Base-by-base conservation (phyloP, 2,113 vertebrate genomes). In the Phalacrocorax aristotelis region DNA sequence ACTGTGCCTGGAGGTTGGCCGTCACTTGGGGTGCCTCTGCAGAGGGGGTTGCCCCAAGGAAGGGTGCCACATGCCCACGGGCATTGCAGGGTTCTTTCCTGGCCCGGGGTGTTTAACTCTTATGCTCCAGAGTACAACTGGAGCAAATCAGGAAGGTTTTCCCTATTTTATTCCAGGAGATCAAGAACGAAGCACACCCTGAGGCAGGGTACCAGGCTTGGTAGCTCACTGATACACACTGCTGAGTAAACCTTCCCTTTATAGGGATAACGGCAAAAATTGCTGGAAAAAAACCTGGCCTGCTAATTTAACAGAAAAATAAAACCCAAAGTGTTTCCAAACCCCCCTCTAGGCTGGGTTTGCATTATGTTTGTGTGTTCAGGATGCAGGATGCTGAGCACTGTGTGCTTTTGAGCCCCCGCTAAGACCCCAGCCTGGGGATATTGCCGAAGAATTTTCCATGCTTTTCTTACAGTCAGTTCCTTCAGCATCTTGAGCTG, bases 181-280 rank as follows among this genome's bases (percentile, higher is more conserved):
- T 9, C 0, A 5, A 30, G 72, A 84, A 40, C 0, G 2, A 87
- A 85, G n/a, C 80, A 58, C 23, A 62, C 34, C 46, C 66, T 4
- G 9, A 60, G 65, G 38, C 51, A 70, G 79, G 16, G 42, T 5
- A 27, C 25, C 4, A 1, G 32, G 32, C 36, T 72, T 1, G 0
- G 60, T 51, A 77, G 42, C 42, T 92, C 0, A 0, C 36, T 23
- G 34, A 58, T 29, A 69, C n/a, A 32, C 2, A 1, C 1, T 32
- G 57, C 66, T 51, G 51, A 49, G 54, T 49, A 58, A 89, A 92
- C 23, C 34, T 82, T 83, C 30, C 40, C 9, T 69, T 85, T 32
- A 17, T 5, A 68, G 74, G 19, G 69, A 44, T 34, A 76, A 65
- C 13, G 17, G 61, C 36, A 93, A 95, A 86, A 83, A 68, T 3